phyloP scores from a whole-genome alignment of 2,797 vertebrate genomes.

The Trachops cirrhosus region DNA sequence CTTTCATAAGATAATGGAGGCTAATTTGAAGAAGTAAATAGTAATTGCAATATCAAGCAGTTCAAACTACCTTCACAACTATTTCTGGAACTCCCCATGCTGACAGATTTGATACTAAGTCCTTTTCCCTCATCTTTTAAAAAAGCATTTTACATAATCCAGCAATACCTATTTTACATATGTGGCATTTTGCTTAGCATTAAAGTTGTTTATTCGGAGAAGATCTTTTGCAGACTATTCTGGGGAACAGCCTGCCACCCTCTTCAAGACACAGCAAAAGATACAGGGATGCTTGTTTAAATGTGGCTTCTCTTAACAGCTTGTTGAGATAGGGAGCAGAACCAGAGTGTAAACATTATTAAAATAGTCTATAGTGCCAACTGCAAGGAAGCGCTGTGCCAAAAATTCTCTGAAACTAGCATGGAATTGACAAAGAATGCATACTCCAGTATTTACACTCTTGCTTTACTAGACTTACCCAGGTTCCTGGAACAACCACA shows the following conservation, averaged over 20 bases:
- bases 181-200: conserved; percentile 77
- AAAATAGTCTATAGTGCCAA: conserved; percentile 72
- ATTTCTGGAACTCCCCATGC: conserved; percentile 59
- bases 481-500: conserved; percentile 12
- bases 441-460: conserved; percentile 67
- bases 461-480: conserved; percentile 54
- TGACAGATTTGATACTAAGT: conserved; percentile 62
- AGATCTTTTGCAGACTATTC: conserved; percentile 68
- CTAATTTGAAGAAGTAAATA: conserved; percentile 70
- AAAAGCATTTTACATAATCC: conserved; percentile 66
- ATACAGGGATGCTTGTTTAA: conserved; percentile 65
- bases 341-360: conserved; percentile 74
- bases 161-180: conserved; percentile 72
- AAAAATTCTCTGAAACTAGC: conserved; percentile 52
- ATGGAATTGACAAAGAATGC: conserved; percentile 27
- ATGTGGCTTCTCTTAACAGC: conserved; percentile 70
- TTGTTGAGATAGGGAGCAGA: conserved; percentile 65
- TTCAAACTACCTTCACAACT: conserved; percentile 55
- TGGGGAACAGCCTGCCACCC: conserved; percentile 67
- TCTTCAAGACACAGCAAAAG: conserved; percentile 51
- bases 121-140: conserved; percentile 56
- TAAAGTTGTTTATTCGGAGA: conserved; percentile 72
- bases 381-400: conserved; percentile 47
- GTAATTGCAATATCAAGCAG: conserved; percentile 50
- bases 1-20: conserved; percentile 63